Evolutionary conservation across 2,888 invertebrate genomes (phyloP).

Genomic region (Scaptomyza caliginosa): DNA sequence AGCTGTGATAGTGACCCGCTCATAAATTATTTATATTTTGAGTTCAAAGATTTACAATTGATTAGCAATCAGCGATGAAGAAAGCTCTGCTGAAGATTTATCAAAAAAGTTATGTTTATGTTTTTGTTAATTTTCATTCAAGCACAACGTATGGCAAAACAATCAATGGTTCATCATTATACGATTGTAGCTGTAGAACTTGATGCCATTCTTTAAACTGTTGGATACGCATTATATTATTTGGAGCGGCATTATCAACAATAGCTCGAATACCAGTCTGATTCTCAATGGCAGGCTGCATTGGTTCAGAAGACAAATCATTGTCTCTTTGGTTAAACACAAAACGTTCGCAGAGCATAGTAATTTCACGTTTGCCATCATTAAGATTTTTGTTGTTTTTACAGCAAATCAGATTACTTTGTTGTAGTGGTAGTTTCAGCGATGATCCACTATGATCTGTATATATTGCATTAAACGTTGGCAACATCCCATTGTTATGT

Average conservation of each 20-base stretch:
- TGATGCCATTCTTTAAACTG: constrained; percentile 96
- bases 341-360: constrained; percentile 3
- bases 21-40: constrained; percentile 4
- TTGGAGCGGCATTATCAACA: constrained; percentile 56
- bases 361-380: constrained; percentile 35
- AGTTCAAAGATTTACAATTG: neutral
- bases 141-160: constrained; percentile 98
- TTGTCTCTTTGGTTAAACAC: constrained; percentile 1
- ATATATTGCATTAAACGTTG: constrained; percentile 80
- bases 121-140: constrained; percentile 87
- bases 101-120: constrained; percentile 2
- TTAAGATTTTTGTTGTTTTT: constrained; percentile 32
- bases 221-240: constrained; percentile 59
- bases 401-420: neutral
- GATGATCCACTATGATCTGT: constrained; percentile 11
- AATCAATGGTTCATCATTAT: constrained; percentile 91
- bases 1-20: constrained; percentile 9
- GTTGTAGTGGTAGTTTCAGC: neutral
- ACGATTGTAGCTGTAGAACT: constrained; percentile 89
- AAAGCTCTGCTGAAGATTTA: neutral
- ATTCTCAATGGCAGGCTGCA: constrained; percentile 60
- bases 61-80: neutral
- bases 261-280: constrained; percentile 73
- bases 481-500: constrained; percentile 75
- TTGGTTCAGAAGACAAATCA: neutral